A percentile compares a stretch with the other conserved stretches of the same genome.
These are phyloP conservation scores for Pollenia labialis DNA, from an alignment of 2,888 invertebrate species.

Conservation along the genomic window DNA sequence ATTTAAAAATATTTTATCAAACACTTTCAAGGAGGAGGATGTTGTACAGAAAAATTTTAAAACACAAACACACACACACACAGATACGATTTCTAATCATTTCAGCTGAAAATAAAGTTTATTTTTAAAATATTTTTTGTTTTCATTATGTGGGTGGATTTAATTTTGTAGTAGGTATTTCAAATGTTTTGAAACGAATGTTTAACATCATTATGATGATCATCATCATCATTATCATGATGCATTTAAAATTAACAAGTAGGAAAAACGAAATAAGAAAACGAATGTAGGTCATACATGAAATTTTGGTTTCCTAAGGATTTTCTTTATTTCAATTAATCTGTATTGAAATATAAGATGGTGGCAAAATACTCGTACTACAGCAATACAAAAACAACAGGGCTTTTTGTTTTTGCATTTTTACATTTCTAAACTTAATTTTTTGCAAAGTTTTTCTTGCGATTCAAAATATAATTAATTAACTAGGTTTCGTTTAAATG, in stretches of 20 bases:
- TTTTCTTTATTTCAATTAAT: slow-evolving; percentile 23
- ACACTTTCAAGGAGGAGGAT: slow-evolving; percentile 71
- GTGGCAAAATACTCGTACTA: too few species aligned
- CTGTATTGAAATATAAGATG: neutral
- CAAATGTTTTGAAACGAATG: slow-evolving; percentile 11
- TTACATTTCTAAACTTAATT: too few species aligned
- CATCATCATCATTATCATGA: slow-evolving; percentile 22
- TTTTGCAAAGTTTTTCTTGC: too few species aligned
- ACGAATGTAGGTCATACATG: slow-evolving; percentile 63
- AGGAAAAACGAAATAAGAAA: slow-evolving; percentile 7
- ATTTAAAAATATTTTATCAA: slow-evolving; percentile 51
- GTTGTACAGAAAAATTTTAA: slow-evolving; percentile 53
- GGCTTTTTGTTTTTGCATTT: too few species aligned
- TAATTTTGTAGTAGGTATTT: slow-evolving; percentile 17
- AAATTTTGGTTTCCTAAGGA: slow-evolving; percentile 46
- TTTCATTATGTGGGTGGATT: slow-evolving; percentile 66
- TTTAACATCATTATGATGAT: slow-evolving; percentile 12
- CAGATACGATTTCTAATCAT: slow-evolving; percentile 4
- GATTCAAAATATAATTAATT: too few species aligned
- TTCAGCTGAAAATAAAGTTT: slow-evolving; percentile 66
- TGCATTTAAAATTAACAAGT: slow-evolving; percentile 1
- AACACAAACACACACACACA: neutral
- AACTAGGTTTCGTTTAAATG: too few species aligned
- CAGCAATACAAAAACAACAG: too few species aligned
- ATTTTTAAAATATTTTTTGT: slow-evolving; percentile 61